These are phyloP conservation scores for Rhinella marina DNA, from an alignment of 2,797 vertebrate genomes.

Conservation along the genomic window DNA sequence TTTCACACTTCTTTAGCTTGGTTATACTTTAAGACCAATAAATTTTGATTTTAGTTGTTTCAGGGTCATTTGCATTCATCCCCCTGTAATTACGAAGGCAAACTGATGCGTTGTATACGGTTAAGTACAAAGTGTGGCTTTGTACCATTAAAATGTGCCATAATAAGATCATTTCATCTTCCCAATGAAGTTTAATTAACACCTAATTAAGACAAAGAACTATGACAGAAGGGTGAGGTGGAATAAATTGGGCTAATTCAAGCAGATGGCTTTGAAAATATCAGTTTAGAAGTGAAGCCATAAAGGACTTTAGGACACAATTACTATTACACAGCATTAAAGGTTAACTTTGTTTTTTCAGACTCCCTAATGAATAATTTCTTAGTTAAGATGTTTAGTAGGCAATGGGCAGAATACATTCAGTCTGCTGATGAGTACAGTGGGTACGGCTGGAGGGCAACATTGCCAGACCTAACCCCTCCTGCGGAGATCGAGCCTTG, in stretches of 20 bases:
- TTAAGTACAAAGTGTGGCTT: slow-evolving; percentile 18
- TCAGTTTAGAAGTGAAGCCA: slow-evolving; percentile 16
- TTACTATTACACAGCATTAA: slow-evolving; percentile 27
- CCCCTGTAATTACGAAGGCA: slow-evolving; percentile 18
- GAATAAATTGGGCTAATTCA: slow-evolving; percentile 34
- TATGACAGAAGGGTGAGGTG: slow-evolving; percentile 39
- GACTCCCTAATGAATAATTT: slow-evolving; percentile 12
- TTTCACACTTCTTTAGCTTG: background rate
- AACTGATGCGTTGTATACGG: background rate
- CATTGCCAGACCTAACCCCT: background rate
- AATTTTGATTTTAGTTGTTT: slow-evolving; percentile 5
- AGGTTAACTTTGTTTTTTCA: slow-evolving; percentile 1
- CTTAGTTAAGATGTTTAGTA: background rate
- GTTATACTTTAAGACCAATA: slow-evolving; percentile 27
- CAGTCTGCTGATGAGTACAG: background rate
- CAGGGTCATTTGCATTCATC: background rate
- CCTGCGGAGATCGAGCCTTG: background rate
- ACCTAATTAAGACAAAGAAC: slow-evolving; percentile 53
- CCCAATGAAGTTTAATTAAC: slow-evolving; percentile 55
- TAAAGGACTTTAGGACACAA: slow-evolving; percentile 10
- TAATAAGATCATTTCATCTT: slow-evolving; percentile 43
- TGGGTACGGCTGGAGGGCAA: background rate
- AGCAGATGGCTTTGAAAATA: slow-evolving; percentile 45
- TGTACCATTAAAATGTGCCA: slow-evolving; percentile 3
- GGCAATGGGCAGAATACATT: background rate